Evolutionary conservation across 2,113 vertebrate species (phyloP), one percentile per base, ranked within the genome.

Genomic region (Cyrtonyx montezumae): DNA sequence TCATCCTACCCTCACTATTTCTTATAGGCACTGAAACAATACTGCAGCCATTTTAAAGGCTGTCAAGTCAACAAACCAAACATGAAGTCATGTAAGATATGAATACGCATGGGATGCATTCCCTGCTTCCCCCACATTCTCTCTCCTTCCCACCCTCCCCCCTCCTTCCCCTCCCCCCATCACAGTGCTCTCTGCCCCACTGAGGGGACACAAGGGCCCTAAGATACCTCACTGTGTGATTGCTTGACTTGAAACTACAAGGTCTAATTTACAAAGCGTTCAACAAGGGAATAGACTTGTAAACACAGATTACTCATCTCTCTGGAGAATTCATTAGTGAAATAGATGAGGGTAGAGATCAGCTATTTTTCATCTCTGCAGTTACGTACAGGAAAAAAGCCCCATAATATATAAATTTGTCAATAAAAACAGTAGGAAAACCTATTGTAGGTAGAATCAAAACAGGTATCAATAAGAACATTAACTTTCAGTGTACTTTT

Each of bases 351-450:
- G 42, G 67, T 46, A 0, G 21, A 90, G 28, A 80, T 53, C 13
- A 88, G 7, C 6, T 18, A 1, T 58, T 73, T 90, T 77, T 69
- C n/a, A 73, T 20, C n/a, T 62, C 63, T 26, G 20, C 22, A 74
- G 37, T 9, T 0, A 0, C 36, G 28, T 51, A 62, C 32, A 14
- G 4, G 63, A 51, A 53, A 45, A 46, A 1, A 0, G 34, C 46
- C 25, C 36, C 6, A 0, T 17, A 58, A 85, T 45, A 88, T 21
- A 77, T 13, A 65, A 68, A 5, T n/a, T 3, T 4, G 8, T 4
- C 42, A 79, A 56, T 26, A 77, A 73, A 90, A 87, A 1, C 23
- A 34, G 51, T 4, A 36, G 26, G 25, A 87, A 87, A 79, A 9
- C 4, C 26, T 55, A 32, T 0, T 2, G 43, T 26, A 82, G 66